A percentile compares a stretch with the other conserved stretches of the same genome.
These are phyloP conservation scores for Patella caerulea DNA, from an alignment of 2,888 invertebrate species.

Conservation along the genomic window DNA sequence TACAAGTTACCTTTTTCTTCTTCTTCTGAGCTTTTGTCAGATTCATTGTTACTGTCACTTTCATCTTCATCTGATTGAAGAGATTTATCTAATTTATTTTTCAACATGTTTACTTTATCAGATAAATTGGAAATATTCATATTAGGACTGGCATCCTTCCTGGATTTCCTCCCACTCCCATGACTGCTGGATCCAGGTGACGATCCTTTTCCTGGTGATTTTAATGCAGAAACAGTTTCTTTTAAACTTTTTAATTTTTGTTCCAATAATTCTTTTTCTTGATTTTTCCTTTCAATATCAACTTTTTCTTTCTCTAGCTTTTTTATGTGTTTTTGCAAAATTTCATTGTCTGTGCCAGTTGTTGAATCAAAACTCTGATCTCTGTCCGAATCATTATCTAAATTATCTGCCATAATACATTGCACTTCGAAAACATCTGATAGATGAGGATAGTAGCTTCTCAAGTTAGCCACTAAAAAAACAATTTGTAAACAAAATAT, in stretches of 20 bases:
- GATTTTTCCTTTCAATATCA: constrained; percentile 35
- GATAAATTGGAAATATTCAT: not conserved
- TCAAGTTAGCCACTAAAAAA: too few species aligned
- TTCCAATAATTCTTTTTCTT: constrained; percentile 34
- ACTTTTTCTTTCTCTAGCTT: constrained; percentile 41
- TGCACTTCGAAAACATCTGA: not conserved
- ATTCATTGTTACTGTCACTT: not conserved
- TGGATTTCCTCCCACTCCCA: not conserved
- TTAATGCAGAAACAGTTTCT: constrained; percentile 34
- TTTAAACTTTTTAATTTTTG: constrained; percentile 37
- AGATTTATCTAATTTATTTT: not conserved
- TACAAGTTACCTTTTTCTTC: not conserved
- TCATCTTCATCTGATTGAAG: not conserved
- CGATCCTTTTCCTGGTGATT: constrained; percentile 12
- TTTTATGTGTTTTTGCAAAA: constrained; percentile 37
- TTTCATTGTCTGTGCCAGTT: constrained; percentile 29
- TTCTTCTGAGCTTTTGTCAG: not conserved
- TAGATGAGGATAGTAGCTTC: not conserved
- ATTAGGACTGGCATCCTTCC: not conserved
- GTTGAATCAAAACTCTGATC: too few species aligned
- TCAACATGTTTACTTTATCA: not conserved
- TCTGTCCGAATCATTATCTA: not conserved
- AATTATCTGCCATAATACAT: constrained; percentile 9
- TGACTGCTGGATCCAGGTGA: not conserved
- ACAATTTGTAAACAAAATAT: too few species aligned